These are phyloP conservation scores for Drosophila virilis DNA, from an alignment of 1,140 invertebrate species.

Conservation along the genomic window DNA sequence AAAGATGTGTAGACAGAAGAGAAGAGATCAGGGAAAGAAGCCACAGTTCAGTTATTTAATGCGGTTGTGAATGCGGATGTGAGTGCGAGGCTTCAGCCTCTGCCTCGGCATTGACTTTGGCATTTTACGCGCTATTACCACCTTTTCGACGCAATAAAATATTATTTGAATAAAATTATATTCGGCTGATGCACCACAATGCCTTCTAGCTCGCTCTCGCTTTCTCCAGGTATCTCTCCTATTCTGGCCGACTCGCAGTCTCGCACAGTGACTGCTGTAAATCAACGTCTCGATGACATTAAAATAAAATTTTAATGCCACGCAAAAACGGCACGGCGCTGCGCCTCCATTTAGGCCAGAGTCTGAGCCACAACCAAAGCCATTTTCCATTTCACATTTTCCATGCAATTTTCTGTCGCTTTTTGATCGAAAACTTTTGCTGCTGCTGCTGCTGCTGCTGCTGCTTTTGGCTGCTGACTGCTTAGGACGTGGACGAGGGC, in stretches of 20 bases:
- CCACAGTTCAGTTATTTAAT: no score
- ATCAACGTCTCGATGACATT: slow-evolving; percentile 84
- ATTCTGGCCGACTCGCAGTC: not conserved
- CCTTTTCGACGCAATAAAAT: slow-evolving; percentile 79
- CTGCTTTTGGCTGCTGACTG: not conserved
- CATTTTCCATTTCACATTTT: slow-evolving; percentile 34
- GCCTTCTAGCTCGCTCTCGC: slow-evolving; percentile 8
- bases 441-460: slow-evolving; percentile 29
- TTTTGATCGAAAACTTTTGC: slow-evolving; percentile 76
- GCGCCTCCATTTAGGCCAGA: slow-evolving; percentile 34
- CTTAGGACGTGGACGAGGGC: not conserved
- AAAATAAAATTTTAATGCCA: slow-evolving; percentile 84
- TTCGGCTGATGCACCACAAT: slow-evolving; percentile 36
- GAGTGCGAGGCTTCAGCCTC: not conserved
- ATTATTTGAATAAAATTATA: slow-evolving; percentile 80
- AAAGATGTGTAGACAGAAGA: no score
- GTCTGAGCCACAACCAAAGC: slow-evolving; percentile 2
- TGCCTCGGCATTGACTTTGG: slow-evolving; percentile 14
- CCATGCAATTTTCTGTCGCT: slow-evolving; percentile 38
- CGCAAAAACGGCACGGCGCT: slow-evolving; percentile 26
- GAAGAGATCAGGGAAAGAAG: no score
- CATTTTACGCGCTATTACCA: slow-evolving; percentile 75
- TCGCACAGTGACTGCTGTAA: slow-evolving; percentile 59
- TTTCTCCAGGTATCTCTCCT: not conserved
- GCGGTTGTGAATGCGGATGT: not conserved